Base-by-base conservation (phyloP, 2,888 invertebrate genomes). In the Plagodis dolabraria region DNA sequence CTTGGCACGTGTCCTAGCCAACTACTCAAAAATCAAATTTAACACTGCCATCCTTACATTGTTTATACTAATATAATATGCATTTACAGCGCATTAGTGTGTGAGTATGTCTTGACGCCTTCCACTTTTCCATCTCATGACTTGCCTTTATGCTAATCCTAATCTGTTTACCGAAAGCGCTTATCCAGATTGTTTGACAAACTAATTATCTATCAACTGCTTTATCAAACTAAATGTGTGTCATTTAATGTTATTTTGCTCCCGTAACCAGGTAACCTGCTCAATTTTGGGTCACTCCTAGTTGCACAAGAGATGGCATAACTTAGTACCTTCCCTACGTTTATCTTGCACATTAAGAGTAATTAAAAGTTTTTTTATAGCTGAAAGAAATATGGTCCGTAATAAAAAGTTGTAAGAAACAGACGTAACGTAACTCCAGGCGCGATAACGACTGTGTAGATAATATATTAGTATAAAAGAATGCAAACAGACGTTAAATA, bases 261-360 rank as follows among this genome's bases (percentile, higher is more conserved):
- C 49, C 34, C 12, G 8, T 58, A 57, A 66, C 59, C 61, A 61
- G 64, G 66, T 66, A 52, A 66, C 59, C 58, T 58, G 52, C 33
- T 34, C 38, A 58, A 22, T 22, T 34, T 60, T 49, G 35, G 65
- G 57, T 49, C 43, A 7, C 12, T 36, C 53, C 52, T 57, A 53
- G 50, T 56, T 60, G 56, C 53, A 60, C 57, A 60, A 63, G 47
- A 44, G 42, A 60, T 55, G n/a, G 57, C 47, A 62, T 44, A 50
- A 61, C 47, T 57, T 48, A 49, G 43, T 51, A 49, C 36, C 36
- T 40, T 40, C 36, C 22, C 7, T 7, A 36, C 7, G 36, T 8
- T 44, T 54, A 54, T 43, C 35, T 53, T 7, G 9, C 6, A 45
- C 33, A 34, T 33, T 33, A n/a, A 34, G 40, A 40, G 12, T 47